Evolutionary conservation across 2,888 invertebrate species (phyloP).

Genomic region (Microctonus hyperodae): DNA sequence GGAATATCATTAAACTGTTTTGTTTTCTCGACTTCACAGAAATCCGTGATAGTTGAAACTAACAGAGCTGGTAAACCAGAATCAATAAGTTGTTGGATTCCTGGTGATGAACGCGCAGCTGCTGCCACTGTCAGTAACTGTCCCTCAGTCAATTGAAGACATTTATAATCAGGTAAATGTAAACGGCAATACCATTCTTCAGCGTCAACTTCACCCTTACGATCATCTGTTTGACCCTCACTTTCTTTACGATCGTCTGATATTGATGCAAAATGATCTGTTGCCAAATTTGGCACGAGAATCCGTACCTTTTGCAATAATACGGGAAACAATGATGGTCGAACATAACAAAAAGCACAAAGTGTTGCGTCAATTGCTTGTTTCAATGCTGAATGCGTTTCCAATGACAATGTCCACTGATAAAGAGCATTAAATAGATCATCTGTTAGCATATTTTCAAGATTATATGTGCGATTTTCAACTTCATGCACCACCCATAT

Average conservation of each 20-base stretch:
- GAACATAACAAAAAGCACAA: constrained; percentile 86
- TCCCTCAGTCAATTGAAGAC: constrained; percentile 68
- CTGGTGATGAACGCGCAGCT: constrained; percentile 81
- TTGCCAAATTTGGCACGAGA: constrained; percentile 65
- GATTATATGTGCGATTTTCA: constrained; percentile 68
- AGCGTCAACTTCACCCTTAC: constrained; percentile 66
- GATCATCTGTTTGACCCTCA: constrained; percentile 75
- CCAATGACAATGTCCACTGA: constrained; percentile 77
- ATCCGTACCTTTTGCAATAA: constrained; percentile 78
- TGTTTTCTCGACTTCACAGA: constrained; percentile 51
- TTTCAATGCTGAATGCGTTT: constrained; percentile 77
- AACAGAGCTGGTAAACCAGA: constrained; percentile 75
- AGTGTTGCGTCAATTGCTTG: constrained; percentile 84
- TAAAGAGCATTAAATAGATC: constrained; percentile 82
- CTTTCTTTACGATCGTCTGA: constrained; percentile 68
- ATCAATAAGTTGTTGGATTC: constrained; percentile 77
- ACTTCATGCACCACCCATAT: constrained; percentile 77
- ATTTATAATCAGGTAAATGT: constrained; percentile 67
- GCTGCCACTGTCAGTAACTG: constrained; percentile 80
- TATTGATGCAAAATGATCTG: constrained; percentile 66
- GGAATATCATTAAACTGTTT: constrained; percentile 44
- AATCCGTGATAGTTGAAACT: constrained; percentile 68
- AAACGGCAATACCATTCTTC: constrained; percentile 69
- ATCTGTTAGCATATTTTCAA: constrained; percentile 74
- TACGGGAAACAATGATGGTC: constrained; percentile 78